These are phyloP conservation scores for Lasioglossum zephyrum DNA, from an alignment of 2,888 invertebrate species.

Conservation along the genomic window DNA sequence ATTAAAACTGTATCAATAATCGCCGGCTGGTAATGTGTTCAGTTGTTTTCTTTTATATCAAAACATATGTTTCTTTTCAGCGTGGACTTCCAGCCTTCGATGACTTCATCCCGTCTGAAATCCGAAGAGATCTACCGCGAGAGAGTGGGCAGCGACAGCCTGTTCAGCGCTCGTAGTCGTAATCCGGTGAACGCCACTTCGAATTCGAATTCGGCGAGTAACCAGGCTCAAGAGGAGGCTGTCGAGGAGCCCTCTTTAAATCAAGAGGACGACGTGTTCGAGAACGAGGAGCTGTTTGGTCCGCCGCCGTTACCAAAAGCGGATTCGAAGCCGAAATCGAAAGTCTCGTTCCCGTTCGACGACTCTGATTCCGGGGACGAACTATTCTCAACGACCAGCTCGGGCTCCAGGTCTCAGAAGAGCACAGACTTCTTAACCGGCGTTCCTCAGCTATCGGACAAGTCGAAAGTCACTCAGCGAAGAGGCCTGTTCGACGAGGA, in stretches of 20 bases:
- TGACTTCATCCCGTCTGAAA: conserved; percentile 76
- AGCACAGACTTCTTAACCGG: conserved; percentile 73
- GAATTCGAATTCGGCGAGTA: conserved; percentile 40
- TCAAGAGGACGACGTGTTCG: conserved; percentile 73
- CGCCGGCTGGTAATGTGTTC: no score
- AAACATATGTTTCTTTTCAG: conserved; percentile 57
- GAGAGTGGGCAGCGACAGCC: conserved; percentile 74
- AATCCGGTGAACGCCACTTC: conserved; percentile 53
- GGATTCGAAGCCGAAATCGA: conserved; percentile 74
- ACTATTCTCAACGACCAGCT: conserved; percentile 79
- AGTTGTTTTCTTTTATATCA: background rate
- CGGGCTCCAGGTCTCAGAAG: conserved; percentile 77
- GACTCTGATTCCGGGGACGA: conserved; percentile 82
- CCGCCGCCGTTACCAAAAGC: conserved; percentile 81
- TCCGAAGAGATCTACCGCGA: conserved; percentile 80
- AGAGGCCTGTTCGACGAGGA: conserved; percentile 77
- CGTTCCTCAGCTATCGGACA: conserved; percentile 64
- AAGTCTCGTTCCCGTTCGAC: conserved; percentile 78
- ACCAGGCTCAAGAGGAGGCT: conserved; percentile 35
- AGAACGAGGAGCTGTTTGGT: conserved; percentile 78
- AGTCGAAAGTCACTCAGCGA: conserved; percentile 60
- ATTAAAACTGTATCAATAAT: no score
- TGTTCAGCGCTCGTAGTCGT: conserved; percentile 66
- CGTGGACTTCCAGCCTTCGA: conserved; percentile 72
- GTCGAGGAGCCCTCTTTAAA: conserved; percentile 38